These are phyloP conservation scores for Hyla sarda DNA, from an alignment of 2,113 vertebrate species.

Conservation along the genomic window DNA sequence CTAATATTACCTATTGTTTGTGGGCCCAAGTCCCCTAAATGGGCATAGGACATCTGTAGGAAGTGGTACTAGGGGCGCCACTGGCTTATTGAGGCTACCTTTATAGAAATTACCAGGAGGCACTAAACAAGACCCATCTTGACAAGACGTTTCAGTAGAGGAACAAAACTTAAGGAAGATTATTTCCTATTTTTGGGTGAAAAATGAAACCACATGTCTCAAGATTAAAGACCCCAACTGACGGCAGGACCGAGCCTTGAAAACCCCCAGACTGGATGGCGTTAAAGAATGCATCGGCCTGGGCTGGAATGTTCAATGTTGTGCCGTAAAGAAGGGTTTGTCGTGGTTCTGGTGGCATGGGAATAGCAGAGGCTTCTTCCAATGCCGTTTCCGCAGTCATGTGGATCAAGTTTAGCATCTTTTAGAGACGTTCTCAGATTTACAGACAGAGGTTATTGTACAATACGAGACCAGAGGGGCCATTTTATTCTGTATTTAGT, in stretches of 20 bases:
- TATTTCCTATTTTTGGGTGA: background rate
- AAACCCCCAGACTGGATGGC: background rate
- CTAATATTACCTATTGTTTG: too few relatives aligned
- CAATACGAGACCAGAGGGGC: background rate
- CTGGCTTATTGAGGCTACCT: background rate
- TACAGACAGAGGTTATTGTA: background rate
- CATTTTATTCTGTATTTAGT: background rate
- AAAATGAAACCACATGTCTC: background rate
- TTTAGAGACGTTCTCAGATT: background rate
- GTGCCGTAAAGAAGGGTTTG: background rate
- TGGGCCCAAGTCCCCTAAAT: too few relatives aligned
- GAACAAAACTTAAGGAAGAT: background rate
- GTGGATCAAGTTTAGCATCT: conserved; percentile 2
- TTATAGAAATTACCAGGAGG: too few relatives aligned
- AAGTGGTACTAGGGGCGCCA: too few relatives aligned
- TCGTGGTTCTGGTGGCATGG: background rate
- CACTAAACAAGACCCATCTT: too few relatives aligned
- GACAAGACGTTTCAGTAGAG: background rate
- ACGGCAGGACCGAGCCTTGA: background rate
- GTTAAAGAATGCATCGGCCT: background rate
- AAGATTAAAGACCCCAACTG: background rate
- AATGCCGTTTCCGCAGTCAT: background rate
- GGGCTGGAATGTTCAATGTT: background rate
- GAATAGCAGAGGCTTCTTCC: background rate
- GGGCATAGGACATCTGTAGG: too few relatives aligned